Percentiles rank a stretch among this genome's conserved stretches.
Conservation (phyloP, 2,113 vertebrate species). For the Myiopsitta monachus region DNA sequence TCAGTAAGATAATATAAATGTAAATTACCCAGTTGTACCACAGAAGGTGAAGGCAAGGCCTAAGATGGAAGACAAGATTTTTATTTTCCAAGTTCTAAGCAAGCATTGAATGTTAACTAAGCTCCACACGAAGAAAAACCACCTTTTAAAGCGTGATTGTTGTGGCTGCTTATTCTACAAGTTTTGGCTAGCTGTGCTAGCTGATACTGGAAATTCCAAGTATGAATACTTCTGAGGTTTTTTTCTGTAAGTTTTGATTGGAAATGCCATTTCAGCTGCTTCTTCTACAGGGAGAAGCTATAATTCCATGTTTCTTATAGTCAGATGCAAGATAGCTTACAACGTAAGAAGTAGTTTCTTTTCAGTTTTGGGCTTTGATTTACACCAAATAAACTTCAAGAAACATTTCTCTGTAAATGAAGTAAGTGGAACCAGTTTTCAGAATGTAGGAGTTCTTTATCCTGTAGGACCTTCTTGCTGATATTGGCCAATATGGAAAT, state of each 20-base stretch:
- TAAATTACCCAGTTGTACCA: neutral
- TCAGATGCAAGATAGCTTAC: neutral
- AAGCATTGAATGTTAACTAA: neutral
- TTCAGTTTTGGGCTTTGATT: neutral
- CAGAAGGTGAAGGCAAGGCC: neutral
- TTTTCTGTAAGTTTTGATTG: neutral
- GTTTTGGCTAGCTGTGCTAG: neutral
- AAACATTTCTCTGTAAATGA: neutral
- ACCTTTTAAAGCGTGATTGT: neutral
- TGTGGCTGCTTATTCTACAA: neutral
- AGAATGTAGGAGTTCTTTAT: neutral
- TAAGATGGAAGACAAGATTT: neutral
- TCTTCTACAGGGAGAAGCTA: neutral
- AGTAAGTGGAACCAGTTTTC: neutral
- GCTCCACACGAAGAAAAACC: neutral
- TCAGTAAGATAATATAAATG: neutral
- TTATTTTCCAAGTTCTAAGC: neutral
- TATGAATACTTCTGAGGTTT: neutral
- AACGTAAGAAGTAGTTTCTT: neutral
- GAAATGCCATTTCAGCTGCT: neutral
- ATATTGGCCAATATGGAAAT: conserved; percentile 35
- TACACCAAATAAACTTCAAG: neutral
- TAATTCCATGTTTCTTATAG: neutral
- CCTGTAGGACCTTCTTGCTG: neutral
- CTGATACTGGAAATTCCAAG: neutral